Percentiles rank a stretch among this genome's conserved stretches.
Conservation (phyloP, 2,113 vertebrate genomes). For the Chaetodon auriga region DNA sequence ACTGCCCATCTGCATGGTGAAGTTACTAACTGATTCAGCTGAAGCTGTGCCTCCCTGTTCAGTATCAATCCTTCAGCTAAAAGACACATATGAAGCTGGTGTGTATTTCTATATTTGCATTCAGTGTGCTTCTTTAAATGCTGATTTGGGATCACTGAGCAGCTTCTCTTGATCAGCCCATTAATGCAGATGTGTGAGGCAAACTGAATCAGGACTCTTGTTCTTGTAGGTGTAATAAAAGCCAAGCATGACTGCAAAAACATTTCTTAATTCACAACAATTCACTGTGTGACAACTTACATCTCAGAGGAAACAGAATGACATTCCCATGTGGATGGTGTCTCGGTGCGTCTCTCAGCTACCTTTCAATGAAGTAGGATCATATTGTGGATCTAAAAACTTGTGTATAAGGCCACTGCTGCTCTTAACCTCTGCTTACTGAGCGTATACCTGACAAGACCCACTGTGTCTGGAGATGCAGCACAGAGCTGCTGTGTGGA, state of each 20-base stretch:
- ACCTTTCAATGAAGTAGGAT: background rate
- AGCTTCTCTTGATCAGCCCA: slow-evolving; percentile 11
- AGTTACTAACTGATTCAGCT: slow-evolving; percentile 7
- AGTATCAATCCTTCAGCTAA: background rate
- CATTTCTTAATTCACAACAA: background rate
- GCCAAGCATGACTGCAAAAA: background rate
- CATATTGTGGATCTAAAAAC: no score
- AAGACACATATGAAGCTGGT: background rate
- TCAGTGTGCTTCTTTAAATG: background rate
- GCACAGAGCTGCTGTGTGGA: background rate
- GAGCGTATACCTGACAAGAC: background rate
- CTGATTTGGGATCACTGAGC: slow-evolving; percentile 12
- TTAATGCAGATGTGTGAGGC: slow-evolving; percentile 8
- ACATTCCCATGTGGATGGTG: background rate
- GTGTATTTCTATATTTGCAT: slow-evolving; percentile 11
- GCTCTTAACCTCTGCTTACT: background rate
- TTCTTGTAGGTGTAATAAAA: slow-evolving; percentile 10
- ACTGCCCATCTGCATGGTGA: slow-evolving; percentile 26
- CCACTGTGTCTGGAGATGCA: background rate
- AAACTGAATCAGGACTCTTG: slow-evolving; percentile 12
- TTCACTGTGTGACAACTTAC: background rate
- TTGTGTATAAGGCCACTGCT: background rate
- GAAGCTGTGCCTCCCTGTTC: background rate
- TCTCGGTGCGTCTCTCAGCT: background rate
- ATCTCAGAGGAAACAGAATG: background rate